phyloP scores from a whole-genome alignment of 2,113 vertebrate genomes.

The Coreoperca whiteheadi region DNA sequence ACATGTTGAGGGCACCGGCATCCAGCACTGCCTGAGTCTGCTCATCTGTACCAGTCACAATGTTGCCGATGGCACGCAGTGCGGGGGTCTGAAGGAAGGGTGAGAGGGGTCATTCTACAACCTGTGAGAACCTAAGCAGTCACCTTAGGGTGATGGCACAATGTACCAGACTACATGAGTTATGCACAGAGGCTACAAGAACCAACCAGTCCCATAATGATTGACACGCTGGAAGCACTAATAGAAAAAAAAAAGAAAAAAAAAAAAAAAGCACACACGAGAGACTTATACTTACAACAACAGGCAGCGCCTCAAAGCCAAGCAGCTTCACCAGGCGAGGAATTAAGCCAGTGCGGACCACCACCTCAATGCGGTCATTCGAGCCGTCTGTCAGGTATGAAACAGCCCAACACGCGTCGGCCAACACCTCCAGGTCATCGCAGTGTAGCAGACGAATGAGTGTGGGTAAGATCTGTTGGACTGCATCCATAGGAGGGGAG shows the following conservation, averaged over 20 bases:
- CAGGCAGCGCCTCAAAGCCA: conserved; percentile 87
- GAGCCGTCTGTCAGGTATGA: conserved; percentile 96
- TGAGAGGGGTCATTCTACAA: neutral
- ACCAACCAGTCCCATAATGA: too few species aligned
- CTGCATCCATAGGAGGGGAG: conserved; percentile 89
- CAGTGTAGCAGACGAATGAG: conserved; percentile 89
- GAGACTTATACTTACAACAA: conserved; percentile 85
- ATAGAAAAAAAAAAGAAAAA: neutral
- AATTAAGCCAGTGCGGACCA: conserved; percentile 90
- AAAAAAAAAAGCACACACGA: too few species aligned
- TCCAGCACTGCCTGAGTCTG: conserved; percentile 95
- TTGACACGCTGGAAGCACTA: neutral
- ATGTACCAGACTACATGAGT: neutral
- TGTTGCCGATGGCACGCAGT: conserved; percentile 94
- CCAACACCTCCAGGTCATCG: conserved; percentile 91
- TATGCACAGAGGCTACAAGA: neutral
- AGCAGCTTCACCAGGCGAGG: conserved; percentile 92
- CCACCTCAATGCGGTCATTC: conserved; percentile 96
- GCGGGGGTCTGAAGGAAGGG: conserved; percentile 89
- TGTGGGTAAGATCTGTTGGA: conserved; percentile 91
- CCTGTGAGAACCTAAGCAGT: neutral
- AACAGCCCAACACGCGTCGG: conserved; percentile 95
- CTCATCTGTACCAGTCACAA: conserved; percentile 98
- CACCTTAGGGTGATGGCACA: neutral
- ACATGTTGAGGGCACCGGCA: conserved; percentile 86